Percentiles rank a stretch among this genome's conserved stretches.
These are phyloP conservation scores for Aegotheles bennettii DNA, from an alignment of 2,113 vertebrate species.

Conservation along the genomic window DNA sequence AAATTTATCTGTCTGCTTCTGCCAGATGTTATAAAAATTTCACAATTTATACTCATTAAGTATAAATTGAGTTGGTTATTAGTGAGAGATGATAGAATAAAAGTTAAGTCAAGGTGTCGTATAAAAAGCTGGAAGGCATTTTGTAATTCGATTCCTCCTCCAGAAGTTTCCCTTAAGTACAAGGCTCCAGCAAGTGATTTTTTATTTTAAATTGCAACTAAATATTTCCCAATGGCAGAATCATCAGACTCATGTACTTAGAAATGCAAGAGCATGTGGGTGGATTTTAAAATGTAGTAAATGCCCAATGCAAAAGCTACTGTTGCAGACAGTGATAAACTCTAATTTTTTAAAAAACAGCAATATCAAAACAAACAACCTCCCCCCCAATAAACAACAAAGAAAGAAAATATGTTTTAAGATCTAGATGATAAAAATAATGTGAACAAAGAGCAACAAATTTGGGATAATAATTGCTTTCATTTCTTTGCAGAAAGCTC, in stretches of 20 bases:
- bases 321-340: not conserved
- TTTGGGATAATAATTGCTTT: not conserved
- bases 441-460: not conserved
- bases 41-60: not conserved
- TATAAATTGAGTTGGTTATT: not conserved
- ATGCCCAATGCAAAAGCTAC: not conserved
- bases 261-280: not conserved
- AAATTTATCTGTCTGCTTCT: not conserved
- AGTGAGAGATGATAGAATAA: not conserved
- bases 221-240: not conserved
- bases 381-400: fast-evolving
- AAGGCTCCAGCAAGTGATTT: not conserved
- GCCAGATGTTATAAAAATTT: not conserved
- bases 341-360: not conserved
- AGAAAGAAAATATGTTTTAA: not conserved
- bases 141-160: not conserved
- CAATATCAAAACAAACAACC: not conserved
- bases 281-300: not conserved
- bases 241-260: not conserved
- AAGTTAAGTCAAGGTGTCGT: not conserved
- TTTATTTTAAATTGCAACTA: not conserved
- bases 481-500: not conserved
- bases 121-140: not conserved
- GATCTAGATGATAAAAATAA: not conserved
- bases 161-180: not conserved